Conservation (phyloP, 1,140 invertebrate species). For the Eriosoma lanigerum region DNA sequence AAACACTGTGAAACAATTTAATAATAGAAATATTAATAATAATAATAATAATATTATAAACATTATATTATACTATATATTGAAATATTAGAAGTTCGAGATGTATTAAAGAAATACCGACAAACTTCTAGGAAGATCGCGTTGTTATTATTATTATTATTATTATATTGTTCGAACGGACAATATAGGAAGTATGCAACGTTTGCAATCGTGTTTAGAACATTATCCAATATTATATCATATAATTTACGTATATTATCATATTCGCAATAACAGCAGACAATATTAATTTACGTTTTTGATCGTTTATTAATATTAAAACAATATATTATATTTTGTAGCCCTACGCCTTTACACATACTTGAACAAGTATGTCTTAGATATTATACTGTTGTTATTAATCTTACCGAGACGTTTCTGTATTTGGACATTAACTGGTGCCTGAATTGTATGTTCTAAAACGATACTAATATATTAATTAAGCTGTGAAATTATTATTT, state of each 20-base stretch:
- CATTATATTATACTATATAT: too few relatives aligned
- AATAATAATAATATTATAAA: too few relatives aligned
- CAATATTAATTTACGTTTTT: background rate
- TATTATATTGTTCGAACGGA: too few relatives aligned
- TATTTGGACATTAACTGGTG: too few relatives aligned
- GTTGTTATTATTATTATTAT: too few relatives aligned
- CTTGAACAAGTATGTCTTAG: background rate
- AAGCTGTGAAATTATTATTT: too few relatives aligned
- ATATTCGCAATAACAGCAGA: background rate
- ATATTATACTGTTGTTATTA: background rate
- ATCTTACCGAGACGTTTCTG: background rate
- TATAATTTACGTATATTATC: background rate
- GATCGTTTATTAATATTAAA: background rate
- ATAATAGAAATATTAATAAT: background rate
- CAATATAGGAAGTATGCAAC: background rate
- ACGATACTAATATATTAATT: too few relatives aligned
- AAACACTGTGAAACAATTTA: constrained; percentile 9
- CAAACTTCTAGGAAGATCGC: too few relatives aligned
- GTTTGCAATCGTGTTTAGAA: background rate
- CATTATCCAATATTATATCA: background rate
- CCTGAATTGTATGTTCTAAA: too few relatives aligned
- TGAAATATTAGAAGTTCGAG: too few relatives aligned
- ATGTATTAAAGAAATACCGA: too few relatives aligned
- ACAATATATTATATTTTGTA: constrained; percentile 13
- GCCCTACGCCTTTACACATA: background rate